These are phyloP conservation scores for Imbricaverruca yamaguchii DNA, from an alignment of 2,888 invertebrate genomes.

Conservation along the genomic window DNA sequence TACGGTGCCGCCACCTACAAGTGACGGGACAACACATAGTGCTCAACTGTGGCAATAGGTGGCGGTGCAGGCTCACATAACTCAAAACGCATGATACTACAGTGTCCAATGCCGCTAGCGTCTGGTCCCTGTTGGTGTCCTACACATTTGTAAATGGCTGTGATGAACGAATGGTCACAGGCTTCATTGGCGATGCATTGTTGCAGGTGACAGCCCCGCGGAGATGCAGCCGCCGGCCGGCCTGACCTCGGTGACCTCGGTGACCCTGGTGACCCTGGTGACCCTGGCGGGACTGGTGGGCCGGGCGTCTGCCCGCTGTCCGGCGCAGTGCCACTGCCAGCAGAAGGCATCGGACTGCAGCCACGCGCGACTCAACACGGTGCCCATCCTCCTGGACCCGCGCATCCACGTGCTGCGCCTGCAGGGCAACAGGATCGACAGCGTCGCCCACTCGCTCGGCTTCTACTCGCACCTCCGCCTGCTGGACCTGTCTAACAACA, in stretches of 20 bases:
- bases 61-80: too few relatives aligned
- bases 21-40: too few relatives aligned
- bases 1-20: too few relatives aligned
- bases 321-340: not conserved
- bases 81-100: too few relatives aligned
- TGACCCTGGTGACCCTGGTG: not conserved
- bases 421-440: not conserved
- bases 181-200: not conserved
- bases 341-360: not conserved
- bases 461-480: not conserved
- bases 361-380: not conserved
- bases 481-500: slow-evolving; percentile 14
- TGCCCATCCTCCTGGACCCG: slow-evolving; percentile 12
- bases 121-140: too few relatives aligned
- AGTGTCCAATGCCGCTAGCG: too few relatives aligned
- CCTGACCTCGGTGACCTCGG: not conserved
- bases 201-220: not conserved
- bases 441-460: not conserved
- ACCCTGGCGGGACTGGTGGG: not conserved
- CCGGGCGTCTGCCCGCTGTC: not conserved
- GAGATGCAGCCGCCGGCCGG: not conserved
- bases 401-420: not conserved
- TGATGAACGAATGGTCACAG: too few relatives aligned
- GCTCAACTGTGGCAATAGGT: too few relatives aligned
- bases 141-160: too few relatives aligned